These are phyloP conservation scores for Tetragnatha montana DNA, from an alignment of 2,888 invertebrate genomes.

Conservation along the genomic window DNA sequence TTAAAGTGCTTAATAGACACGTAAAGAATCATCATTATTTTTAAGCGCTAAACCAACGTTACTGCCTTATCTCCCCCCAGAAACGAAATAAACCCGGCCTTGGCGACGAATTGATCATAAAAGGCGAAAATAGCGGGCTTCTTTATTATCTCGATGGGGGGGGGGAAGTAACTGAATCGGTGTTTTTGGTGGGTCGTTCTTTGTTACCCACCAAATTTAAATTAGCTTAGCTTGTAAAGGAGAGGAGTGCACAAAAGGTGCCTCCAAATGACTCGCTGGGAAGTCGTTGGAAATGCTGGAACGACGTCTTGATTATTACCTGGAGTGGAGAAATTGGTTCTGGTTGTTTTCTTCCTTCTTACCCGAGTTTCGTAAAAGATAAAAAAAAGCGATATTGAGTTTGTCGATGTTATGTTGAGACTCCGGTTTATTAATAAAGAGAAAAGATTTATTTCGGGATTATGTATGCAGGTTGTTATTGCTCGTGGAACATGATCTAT, in stretches of 20 bases:
- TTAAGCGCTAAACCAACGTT: conserved; percentile 54
- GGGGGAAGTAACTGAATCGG: conserved; percentile 32
- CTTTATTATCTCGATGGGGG: conserved; percentile 57
- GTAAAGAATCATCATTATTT: conserved; percentile 66
- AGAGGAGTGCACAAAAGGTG: conserved; percentile 9
- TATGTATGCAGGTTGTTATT: too few species aligned
- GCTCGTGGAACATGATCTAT: too few species aligned
- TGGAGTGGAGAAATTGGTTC: conserved; percentile 12
- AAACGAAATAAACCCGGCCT: conserved; percentile 49
- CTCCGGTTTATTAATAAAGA: not conserved
- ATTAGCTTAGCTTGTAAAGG: conserved; percentile 40
- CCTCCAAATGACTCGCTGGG: conserved; percentile 10
- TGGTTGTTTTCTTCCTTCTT: not conserved
- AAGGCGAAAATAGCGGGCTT: conserved; percentile 36
- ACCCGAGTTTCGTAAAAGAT: not conserved
- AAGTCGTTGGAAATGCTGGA: conserved; percentile 17
- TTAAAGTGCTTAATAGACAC: conserved; percentile 64
- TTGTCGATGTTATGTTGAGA: not conserved
- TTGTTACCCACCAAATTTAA: conserved; percentile 51
- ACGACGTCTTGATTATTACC: conserved; percentile 43
- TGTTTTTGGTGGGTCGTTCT: conserved; percentile 47
- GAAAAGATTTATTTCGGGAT: not conserved
- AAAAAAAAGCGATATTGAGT: not conserved
- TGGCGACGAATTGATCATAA: conserved; percentile 64
- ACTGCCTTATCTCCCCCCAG: conserved; percentile 38